These are phyloP conservation scores for Suncus etruscus DNA, from an alignment of 2,113 vertebrate species.

Conservation along the genomic window DNA sequence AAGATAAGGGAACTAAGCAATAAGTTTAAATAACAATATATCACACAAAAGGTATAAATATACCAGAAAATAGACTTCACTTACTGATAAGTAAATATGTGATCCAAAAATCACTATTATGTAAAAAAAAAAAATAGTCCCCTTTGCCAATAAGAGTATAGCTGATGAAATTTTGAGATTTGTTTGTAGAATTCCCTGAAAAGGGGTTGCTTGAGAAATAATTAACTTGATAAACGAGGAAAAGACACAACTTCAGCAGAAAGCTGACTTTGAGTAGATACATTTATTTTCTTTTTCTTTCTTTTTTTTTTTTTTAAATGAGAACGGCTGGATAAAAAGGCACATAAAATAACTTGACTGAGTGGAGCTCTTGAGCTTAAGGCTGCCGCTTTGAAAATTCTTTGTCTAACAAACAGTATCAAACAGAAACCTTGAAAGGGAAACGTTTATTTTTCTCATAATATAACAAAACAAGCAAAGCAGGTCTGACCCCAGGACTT, in stretches of 20 bases:
- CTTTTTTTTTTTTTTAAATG: constrained; percentile 66
- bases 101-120: constrained; percentile 53
- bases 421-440: constrained; percentile 86
- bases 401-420: constrained; percentile 88
- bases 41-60: neutral
- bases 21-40: constrained; percentile 24
- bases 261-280: constrained; percentile 84
- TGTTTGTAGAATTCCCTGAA: constrained; percentile 84
- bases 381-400: constrained; percentile 87
- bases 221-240: constrained; percentile 82
- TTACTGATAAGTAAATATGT: constrained; percentile 10
- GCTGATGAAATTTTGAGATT: constrained; percentile 74
- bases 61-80: neutral
- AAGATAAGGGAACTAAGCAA: constrained; percentile 3
- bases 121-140: constrained; percentile 72
- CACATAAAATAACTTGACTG: constrained; percentile 86
- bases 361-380: constrained; percentile 86
- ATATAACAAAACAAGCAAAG: constrained; percentile 69
- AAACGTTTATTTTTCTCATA: constrained; percentile 84
- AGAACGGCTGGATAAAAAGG: constrained; percentile 84
- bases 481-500: constrained; percentile 82
- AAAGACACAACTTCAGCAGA: constrained; percentile 84
- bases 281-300: constrained; percentile 77
- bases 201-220: constrained; percentile 77
- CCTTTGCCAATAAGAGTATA: constrained; percentile 78